Percentiles rank a stretch among this genome's conserved stretches.
These are phyloP conservation scores for Drosophila miranda DNA, from an alignment of 1,140 invertebrate species.

Conservation along the genomic window DNA sequence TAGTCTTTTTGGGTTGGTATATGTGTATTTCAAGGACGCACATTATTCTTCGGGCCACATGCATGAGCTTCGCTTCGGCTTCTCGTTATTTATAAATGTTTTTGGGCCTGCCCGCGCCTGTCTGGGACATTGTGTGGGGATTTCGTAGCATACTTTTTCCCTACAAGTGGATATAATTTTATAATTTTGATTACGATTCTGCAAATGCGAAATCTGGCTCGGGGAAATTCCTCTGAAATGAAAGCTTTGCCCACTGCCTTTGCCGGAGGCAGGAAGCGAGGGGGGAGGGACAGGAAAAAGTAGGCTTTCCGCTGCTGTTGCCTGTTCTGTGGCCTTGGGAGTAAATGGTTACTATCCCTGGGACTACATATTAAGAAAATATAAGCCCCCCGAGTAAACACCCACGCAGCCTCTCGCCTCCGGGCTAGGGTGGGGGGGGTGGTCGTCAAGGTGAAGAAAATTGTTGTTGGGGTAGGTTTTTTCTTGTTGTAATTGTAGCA, in stretches of 20 bases:
- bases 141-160: constrained; percentile 70
- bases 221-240: too few relatives aligned
- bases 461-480: constrained; percentile 82
- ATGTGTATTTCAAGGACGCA: constrained; percentile 72
- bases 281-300: constrained; percentile 8
- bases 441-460: constrained; percentile 45
- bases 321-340: constrained; percentile 63
- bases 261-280: background rate
- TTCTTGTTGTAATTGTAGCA: constrained; percentile 82
- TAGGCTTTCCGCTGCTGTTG: background rate
- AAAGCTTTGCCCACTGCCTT: constrained; percentile 7
- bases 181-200: too few relatives aligned
- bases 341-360: constrained; percentile 51
- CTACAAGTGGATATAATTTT: too few relatives aligned
- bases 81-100: constrained; percentile 68
- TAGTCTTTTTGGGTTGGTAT: constrained; percentile 43
- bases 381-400: constrained; percentile 33
- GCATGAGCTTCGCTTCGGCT: constrained; percentile 30
- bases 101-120: constrained; percentile 41
- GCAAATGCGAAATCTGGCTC: too few relatives aligned
- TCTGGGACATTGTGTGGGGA: constrained; percentile 37
- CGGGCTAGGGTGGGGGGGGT: background rate
- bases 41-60: constrained; percentile 64
- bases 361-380: constrained; percentile 63
- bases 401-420: background rate